phyloP scores from a whole-genome alignment of 2,888 invertebrate genomes.

The Apodemia duryi region DNA sequence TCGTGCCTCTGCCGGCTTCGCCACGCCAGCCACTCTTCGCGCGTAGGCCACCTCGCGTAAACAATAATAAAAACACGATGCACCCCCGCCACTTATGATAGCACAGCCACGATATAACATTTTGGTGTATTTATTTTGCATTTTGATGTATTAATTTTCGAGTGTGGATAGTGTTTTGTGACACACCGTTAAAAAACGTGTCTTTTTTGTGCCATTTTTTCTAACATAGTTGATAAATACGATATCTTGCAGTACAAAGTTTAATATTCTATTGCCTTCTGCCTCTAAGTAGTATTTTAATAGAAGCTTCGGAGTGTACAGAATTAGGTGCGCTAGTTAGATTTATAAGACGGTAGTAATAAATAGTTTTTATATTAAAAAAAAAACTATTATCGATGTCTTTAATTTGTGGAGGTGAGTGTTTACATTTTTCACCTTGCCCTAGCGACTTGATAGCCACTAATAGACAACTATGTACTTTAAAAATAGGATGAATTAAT shows the following conservation, averaged over 20 bases:
- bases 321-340: conserved; percentile 65
- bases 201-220: conserved; percentile 77
- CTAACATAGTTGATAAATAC: conserved; percentile 54
- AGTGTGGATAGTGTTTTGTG: conserved; percentile 42
- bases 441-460: conserved; percentile 30
- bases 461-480: background rate
- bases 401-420: conserved; percentile 74
- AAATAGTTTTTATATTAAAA: conserved; percentile 39
- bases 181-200: conserved; percentile 52
- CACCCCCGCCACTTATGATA: conserved; percentile 54
- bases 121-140: conserved; percentile 59
- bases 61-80: conserved; percentile 61
- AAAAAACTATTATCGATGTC: conserved; percentile 54
- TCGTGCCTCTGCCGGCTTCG: conserved; percentile 40
- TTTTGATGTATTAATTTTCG: conserved; percentile 68
- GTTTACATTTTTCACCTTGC: conserved; percentile 34
- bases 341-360: conserved; percentile 34
- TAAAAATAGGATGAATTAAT: background rate
- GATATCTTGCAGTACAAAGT: conserved; percentile 72
- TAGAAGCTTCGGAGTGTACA: conserved; percentile 58
- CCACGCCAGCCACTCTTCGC: conserved; percentile 37
- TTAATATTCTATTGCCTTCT: conserved; percentile 70
- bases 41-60: conserved; percentile 48
- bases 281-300: conserved; percentile 50
- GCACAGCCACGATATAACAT: conserved; percentile 38